phyloP scores from a whole-genome alignment of 1,140 invertebrate genomes.

The Proales similis region DNA sequence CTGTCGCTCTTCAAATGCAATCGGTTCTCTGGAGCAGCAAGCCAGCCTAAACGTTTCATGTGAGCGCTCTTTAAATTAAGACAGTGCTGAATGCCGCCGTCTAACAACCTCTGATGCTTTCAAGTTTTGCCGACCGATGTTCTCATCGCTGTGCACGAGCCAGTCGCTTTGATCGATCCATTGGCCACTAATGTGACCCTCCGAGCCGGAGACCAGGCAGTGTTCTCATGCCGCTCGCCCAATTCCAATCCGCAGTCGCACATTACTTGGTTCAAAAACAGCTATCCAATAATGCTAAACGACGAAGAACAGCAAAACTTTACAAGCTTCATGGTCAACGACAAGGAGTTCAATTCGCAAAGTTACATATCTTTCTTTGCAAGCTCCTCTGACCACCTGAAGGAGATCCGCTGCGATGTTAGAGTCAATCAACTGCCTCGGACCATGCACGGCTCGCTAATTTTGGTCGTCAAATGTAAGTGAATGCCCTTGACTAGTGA shows the following conservation, averaged over 20 bases:
- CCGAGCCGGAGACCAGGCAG: slow-evolving; percentile 1
- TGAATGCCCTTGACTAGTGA: neutral
- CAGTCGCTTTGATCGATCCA: slow-evolving; percentile 3
- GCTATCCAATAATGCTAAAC: slow-evolving; percentile 13
- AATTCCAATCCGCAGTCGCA: slow-evolving; percentile 35
- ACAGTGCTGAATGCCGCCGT: neutral
- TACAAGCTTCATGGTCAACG: neutral
- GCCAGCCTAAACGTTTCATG: slow-evolving; percentile 30
- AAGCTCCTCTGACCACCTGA: slow-evolving; percentile 29
- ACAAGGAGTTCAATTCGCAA: slow-evolving; percentile 21
- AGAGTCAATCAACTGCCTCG: slow-evolving; percentile 24
- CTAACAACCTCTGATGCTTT: slow-evolving; percentile 14
- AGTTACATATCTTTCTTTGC: slow-evolving; percentile 37
- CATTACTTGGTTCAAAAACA: slow-evolving; percentile 35
- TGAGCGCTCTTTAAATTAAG: slow-evolving; percentile 1
- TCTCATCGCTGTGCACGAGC: neutral
- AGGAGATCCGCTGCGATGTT: slow-evolving; percentile 35
- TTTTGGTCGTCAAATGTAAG: slow-evolving; percentile 31
- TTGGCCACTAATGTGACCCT: slow-evolving; percentile 3
- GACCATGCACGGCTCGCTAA: slow-evolving; percentile 21
- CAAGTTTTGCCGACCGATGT: slow-evolving; percentile 32
- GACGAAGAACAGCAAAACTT: slow-evolving; percentile 37
- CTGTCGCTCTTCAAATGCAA: slow-evolving; percentile 25
- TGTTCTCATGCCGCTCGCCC: slow-evolving; percentile 15
- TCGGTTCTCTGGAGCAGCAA: slow-evolving; percentile 12